Conservation (phyloP, 2,888 invertebrate species). For the Macropis europaea region DNA sequence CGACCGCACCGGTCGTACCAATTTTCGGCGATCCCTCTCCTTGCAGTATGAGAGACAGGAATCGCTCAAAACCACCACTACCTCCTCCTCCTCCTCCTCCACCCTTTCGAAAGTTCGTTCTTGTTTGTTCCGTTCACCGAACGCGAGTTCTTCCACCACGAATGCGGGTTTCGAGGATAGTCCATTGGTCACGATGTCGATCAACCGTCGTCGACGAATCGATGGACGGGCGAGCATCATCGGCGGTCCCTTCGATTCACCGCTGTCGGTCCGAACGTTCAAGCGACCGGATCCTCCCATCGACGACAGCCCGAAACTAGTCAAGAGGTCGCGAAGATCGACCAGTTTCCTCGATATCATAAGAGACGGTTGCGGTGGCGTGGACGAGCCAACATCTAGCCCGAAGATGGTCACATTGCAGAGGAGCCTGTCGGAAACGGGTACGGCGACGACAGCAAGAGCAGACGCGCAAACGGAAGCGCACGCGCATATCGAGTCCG, state of each 20-base stretch:
- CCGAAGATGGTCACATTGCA: conserved; percentile 75
- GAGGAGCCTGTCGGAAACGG: conserved; percentile 88
- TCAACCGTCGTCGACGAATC: conserved; percentile 5
- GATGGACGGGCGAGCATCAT: not conserved
- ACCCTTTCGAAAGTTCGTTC: conserved; percentile 78
- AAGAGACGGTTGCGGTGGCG: not conserved
- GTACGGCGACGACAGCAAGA: conserved; percentile 79
- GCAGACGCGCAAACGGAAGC: conserved; percentile 81
- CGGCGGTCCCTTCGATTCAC: conserved; percentile 28
- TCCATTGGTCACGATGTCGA: not conserved
- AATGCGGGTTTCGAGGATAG: conserved; percentile 66
- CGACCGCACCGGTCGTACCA: conserved; percentile 47
- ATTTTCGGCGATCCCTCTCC: conserved; percentile 69
- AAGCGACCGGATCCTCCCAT: conserved; percentile 87
- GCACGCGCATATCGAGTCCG: conserved; percentile 76
- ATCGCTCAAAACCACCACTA: conserved; percentile 67
- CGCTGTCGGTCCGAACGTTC: conserved; percentile 73
- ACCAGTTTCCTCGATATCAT: conserved; percentile 56
- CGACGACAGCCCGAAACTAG: conserved; percentile 78
- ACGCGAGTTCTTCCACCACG: conserved; percentile 65
- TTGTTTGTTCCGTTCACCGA: conserved; percentile 80
- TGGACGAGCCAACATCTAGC: conserved; percentile 20
- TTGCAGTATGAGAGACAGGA: conserved; percentile 77
- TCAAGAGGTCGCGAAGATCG: conserved; percentile 65
- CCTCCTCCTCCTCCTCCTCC: too few species aligned